phyloP scores from a whole-genome alignment of 2,888 invertebrate genomes.

The Oegoconia quadripuncta region DNA sequence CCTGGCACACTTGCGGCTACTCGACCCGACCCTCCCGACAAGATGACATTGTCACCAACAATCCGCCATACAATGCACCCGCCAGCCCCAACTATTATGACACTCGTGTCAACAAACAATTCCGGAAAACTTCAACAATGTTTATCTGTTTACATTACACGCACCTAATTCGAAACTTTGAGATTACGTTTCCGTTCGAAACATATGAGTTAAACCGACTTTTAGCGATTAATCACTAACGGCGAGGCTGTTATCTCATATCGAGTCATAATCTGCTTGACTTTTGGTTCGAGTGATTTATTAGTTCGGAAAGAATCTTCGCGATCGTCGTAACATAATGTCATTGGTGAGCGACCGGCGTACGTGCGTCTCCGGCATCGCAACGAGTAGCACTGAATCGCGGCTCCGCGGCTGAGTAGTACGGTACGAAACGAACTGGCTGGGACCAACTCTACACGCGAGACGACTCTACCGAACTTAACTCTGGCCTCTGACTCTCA shows the following conservation, averaged over 20 bases:
- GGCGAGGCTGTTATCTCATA: slow-evolving; percentile 63
- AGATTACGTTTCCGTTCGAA: slow-evolving; percentile 55
- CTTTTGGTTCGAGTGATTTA: slow-evolving; percentile 63
- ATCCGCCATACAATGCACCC: slow-evolving; percentile 38
- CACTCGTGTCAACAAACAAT: slow-evolving; percentile 53
- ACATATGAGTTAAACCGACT: slow-evolving; percentile 52
- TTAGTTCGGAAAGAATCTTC: slow-evolving; percentile 59
- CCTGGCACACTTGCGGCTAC: slow-evolving; percentile 34
- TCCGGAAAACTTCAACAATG: slow-evolving; percentile 62
- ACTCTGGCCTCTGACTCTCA: slow-evolving; percentile 34
- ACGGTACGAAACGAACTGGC: slow-evolving; percentile 30
- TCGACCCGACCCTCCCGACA: slow-evolving; percentile 33
- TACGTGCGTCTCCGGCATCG: slow-evolving; percentile 67
- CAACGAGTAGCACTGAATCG: slow-evolving; percentile 43
- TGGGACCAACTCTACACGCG: slow-evolving; percentile 43
- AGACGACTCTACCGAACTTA: slow-evolving; percentile 35
- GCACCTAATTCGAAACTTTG: slow-evolving; percentile 51
- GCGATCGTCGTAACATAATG: slow-evolving; percentile 58
- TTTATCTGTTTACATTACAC: slow-evolving; percentile 64
- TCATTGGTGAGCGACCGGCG: slow-evolving; percentile 38
- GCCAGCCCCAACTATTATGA: slow-evolving; percentile 35
- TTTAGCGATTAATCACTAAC: slow-evolving; percentile 60
- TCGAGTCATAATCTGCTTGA: slow-evolving; percentile 66
- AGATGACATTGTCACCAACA: slow-evolving; percentile 37
- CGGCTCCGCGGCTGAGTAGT: slow-evolving; percentile 3